Conservation (phyloP, 2,888 invertebrate species). For the Hypolimnas misippus region DNA sequence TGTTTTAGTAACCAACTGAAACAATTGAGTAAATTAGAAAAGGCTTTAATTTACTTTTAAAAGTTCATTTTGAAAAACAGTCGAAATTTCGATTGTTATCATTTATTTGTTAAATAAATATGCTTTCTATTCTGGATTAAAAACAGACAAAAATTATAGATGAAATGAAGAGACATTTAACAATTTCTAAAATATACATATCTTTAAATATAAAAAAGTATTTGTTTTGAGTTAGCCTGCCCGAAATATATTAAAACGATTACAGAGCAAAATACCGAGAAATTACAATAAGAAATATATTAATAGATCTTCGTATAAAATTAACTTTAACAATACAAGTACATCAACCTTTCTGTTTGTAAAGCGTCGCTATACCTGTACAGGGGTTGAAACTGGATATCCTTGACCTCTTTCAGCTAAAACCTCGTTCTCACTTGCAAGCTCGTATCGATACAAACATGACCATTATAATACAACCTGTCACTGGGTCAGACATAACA, state of each 20-base stretch:
- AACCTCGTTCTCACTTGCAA: conserved; percentile 39
- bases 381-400: conserved; percentile 36
- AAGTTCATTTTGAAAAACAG: conserved; percentile 23
- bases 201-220: too few relatives aligned
- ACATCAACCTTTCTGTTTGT: background rate
- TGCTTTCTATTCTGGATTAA: background rate
- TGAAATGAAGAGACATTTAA: too few relatives aligned
- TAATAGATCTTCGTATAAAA: background rate
- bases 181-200: too few relatives aligned
- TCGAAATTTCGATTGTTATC: conserved; percentile 21
- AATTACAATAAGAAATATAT: background rate
- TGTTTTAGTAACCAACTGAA: conserved; percentile 43
- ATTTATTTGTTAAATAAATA: background rate
- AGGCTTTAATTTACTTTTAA: conserved; percentile 30
- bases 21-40: conserved; percentile 40
- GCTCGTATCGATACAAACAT: conserved; percentile 45
- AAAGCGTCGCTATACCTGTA: conserved; percentile 26
- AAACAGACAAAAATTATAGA: background rate
- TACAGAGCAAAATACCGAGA: too few relatives aligned
- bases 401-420: conserved; percentile 41
- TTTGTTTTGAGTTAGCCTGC: too few relatives aligned
- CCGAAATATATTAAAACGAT: too few relatives aligned
- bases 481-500: conserved; percentile 65
- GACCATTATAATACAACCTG: conserved; percentile 65
- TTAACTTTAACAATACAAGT: background rate